Percentiles rank a stretch among this genome's conserved stretches.
These are phyloP conservation scores for Coptotermes formosanus DNA, from an alignment of 1,140 invertebrate species.

Conservation along the genomic window DNA sequence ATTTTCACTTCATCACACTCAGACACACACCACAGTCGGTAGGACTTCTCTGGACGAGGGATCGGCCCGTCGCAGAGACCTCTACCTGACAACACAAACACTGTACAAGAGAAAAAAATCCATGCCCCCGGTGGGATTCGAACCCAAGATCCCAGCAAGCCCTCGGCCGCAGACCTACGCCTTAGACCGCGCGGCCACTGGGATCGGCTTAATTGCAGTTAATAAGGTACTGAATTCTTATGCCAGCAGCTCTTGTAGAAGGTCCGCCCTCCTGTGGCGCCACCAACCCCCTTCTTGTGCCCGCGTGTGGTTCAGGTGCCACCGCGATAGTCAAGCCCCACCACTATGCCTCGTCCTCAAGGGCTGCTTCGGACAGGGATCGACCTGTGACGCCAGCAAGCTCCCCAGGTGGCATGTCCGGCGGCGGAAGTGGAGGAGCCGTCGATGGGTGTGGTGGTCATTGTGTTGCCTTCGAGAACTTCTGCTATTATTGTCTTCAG, in stretches of 20 bases:
- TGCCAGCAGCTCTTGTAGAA: neutral
- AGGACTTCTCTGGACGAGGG: too few species aligned
- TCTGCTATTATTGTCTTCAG: conserved; percentile 64
- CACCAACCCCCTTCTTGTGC: neutral
- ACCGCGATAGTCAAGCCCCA: neutral
- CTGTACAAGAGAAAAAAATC: too few species aligned
- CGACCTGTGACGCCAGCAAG: conserved; percentile 26
- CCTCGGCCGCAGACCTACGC: too few species aligned
- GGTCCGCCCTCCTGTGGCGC: neutral
- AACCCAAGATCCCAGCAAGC: too few species aligned
- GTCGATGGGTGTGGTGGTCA: conserved; percentile 62
- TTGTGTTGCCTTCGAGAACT: conserved; percentile 63
- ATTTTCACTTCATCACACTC: too few species aligned
- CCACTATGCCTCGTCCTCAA: conserved; percentile 19
- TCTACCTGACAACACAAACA: too few species aligned
- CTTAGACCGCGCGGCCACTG: too few species aligned
- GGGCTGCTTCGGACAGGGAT: conserved; percentile 30
- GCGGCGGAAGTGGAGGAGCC: conserved; percentile 41
- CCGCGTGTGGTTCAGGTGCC: neutral
- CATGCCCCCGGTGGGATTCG: too few species aligned
- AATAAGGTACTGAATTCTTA: too few species aligned
- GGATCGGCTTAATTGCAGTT: too few species aligned
- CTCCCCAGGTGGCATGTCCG: conserved; percentile 22
- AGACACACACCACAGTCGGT: too few species aligned
- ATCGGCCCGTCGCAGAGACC: too few species aligned